phyloP scores from a whole-genome alignment of 2,888 invertebrate genomes.

The Ornithoptera priamus region DNA sequence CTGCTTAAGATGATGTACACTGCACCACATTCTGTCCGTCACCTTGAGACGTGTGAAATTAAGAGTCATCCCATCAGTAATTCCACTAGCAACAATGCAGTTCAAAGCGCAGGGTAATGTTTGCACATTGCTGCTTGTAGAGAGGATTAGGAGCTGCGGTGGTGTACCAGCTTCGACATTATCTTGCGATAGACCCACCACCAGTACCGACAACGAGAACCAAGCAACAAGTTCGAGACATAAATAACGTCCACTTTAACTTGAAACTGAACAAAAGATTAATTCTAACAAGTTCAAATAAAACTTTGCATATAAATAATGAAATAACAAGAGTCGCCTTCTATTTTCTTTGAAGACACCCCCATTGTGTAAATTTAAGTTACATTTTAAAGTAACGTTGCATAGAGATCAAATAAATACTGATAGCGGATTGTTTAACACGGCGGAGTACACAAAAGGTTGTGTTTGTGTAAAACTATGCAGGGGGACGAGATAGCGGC shows the following conservation, averaged over 20 bases:
- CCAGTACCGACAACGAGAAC: too few relatives aligned
- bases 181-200: too few relatives aligned
- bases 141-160: too few relatives aligned
- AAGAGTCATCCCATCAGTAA: too few relatives aligned
- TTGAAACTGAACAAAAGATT: background rate
- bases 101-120: too few relatives aligned
- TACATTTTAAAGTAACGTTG: background rate
- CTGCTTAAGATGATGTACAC: too few relatives aligned
- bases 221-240: too few relatives aligned
- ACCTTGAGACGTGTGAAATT: too few relatives aligned
- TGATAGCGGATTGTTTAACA: background rate
- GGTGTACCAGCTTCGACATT: too few relatives aligned
- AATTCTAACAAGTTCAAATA: background rate
- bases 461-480: conserved; percentile 19
- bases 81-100: too few relatives aligned
- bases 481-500: conserved; percentile 10
- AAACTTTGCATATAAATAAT: background rate
- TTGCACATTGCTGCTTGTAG: too few relatives aligned
- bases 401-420: conserved; percentile 9
- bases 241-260: background rate
- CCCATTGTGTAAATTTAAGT: background rate
- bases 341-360: background rate
- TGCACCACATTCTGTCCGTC: too few relatives aligned
- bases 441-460: conserved; percentile 14
- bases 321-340: background rate